Evolutionary conservation across 2,888 invertebrate species (phyloP), one percentile per base, ranked within the genome.

Genomic region (Drosophila prolongata): DNA sequence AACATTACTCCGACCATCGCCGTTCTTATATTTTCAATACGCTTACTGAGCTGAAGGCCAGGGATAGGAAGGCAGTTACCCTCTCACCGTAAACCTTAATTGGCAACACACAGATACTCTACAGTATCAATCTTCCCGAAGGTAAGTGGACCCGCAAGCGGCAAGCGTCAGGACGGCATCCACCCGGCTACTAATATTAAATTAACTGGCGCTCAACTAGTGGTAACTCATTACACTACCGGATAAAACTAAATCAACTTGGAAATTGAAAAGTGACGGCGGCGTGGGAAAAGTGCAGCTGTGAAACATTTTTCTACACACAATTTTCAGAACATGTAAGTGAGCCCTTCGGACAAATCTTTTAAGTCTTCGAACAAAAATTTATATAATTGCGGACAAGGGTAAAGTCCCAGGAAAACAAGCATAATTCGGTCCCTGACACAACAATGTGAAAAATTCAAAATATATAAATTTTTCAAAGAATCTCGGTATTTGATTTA

Each of bases 291-390:
- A 13, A 44, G 11, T 24, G 44, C 13, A 44, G 44, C 44, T 13
- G 16, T 8, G 4, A 11, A 44, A 44, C 5, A 13, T 19, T 19
- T 19, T 19, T 19, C 19, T 13, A 13, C 13, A 44, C 24, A 44
- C 24, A 24, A 44, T 44, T 44, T 1, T 27, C 46, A 46, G 9
- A 46, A 46, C 6, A 46, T 46, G 46, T 46, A 50, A 37, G 35
- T 16, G 16, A 1, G 16, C 16, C 16, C 16, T 50, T n/a, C 19
- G 37, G 35, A 9, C 24, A 24, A 52, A 52, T 10, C 37, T n/a
- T 37, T 37, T 37, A 52, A 1, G 46, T 46, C 27, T 46, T 27
- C 16, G 0, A 43, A 8, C n/a, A 30, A 47, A 47, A 30, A 35
- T 35, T 2, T 35, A 10, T 10, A 10, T 35, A 35, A 10, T 35